Percentiles rank a stretch among this genome's conserved stretches.
These are phyloP conservation scores for Acanthisitta chloris DNA, from an alignment of 2,113 vertebrate genomes.

Conservation along the genomic window DNA sequence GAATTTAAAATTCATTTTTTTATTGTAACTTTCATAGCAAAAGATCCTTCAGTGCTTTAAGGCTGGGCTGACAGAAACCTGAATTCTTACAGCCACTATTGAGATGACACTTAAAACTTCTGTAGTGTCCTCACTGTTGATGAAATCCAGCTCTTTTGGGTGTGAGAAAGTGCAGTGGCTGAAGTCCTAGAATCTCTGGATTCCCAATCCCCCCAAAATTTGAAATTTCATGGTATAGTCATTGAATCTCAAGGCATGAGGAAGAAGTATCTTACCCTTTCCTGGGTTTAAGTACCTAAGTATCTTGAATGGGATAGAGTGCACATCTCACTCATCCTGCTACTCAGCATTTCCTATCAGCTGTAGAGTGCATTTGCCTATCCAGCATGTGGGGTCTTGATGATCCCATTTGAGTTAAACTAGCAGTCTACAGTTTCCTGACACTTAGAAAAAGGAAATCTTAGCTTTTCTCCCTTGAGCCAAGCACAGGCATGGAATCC, in stretches of 20 bases:
- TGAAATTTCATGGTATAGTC: neutral
- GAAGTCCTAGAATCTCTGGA: neutral
- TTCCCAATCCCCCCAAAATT: neutral
- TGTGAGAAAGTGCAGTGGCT: neutral
- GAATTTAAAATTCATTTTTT: neutral
- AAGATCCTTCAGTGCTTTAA: neutral
- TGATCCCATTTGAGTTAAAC: neutral
- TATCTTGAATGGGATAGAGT: neutral
- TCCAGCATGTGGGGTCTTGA: neutral
- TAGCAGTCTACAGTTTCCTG: neutral
- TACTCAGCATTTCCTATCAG: neutral
- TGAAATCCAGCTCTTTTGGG: neutral
- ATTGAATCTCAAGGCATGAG: neutral
- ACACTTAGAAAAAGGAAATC: neutral
- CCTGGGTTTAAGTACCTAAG: neutral
- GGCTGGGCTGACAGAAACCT: neutral
- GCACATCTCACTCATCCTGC: neutral
- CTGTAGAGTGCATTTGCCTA: neutral
- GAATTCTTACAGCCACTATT: neutral
- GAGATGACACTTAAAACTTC: neutral
- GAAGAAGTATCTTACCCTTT: neutral
- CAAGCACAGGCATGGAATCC: neutral
- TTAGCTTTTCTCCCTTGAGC: neutral
- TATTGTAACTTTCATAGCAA: neutral
- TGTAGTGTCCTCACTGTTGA: neutral